Base-by-base conservation (phyloP, 2,888 invertebrate genomes). In the Sphaerophoria taeniata region DNA sequence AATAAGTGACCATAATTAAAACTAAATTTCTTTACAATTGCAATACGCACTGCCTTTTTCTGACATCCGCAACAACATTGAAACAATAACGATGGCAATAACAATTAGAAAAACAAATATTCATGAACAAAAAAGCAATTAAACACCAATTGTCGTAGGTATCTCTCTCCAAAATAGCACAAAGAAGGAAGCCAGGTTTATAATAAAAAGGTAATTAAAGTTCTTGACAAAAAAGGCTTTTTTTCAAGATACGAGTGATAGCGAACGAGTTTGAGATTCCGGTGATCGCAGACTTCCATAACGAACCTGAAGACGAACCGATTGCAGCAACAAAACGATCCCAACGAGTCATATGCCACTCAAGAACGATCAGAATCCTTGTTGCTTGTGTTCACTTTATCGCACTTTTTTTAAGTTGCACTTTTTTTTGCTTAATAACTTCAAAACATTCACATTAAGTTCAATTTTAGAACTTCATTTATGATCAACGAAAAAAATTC, bases 1-100 rank as follows among this genome's bases (percentile, higher is more conserved):
- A 43, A 60, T n/a, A 60, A 60, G 12, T 43, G 24, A 24, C 24
- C 24, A 43, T 43, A 60, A 60, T 60, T 60, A 58, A 36, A 58
- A 58, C 11, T 6, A 12, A 39, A 60, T 12, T 60, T 5, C 9
- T 11, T 0, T 16, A 5, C 36, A 36, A 24, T 12, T 24, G 24
- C 43, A 60, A 16, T 60, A 43, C 9, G 9, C 6, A 39, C 12
- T 43, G 3, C 6, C 11, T 12, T 39, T 39, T 9, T 43, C 43
- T 43, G 12, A 43, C 43, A 43, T 43, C 9, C 9, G 24, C 1
- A 24, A 24, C 24, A 24, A 24, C 24, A 24, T 2, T 24, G 24
- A 24, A 24, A 24, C 24, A 43, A 43, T 3, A 43, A 9, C 39
- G 12, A 43, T 43, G 11, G 9, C 43, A 43, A 43, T 9, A 7